Conservation (phyloP, 2,113 vertebrate species). For the Cavia aperea region DNA sequence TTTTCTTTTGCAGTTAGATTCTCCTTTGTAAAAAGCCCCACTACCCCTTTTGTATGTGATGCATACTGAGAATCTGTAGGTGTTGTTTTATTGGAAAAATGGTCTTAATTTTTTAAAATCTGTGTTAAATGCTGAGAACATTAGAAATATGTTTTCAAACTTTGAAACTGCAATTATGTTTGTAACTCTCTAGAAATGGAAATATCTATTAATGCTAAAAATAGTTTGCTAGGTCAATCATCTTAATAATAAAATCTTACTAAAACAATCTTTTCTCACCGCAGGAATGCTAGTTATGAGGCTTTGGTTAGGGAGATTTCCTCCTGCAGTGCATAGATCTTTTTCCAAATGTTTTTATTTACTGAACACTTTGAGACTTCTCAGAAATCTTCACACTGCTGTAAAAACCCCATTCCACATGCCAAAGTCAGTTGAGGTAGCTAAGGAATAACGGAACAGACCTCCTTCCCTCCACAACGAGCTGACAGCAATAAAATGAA, state of each 20-base stretch:
- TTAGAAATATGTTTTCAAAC: slow-evolving; percentile 42
- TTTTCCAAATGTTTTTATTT: slow-evolving; percentile 64
- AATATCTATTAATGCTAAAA: slow-evolving; percentile 68
- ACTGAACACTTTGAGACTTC: slow-evolving; percentile 53
- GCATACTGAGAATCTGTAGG: slow-evolving; percentile 5
- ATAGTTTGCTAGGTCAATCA: slow-evolving; percentile 63
- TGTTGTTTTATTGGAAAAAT: slow-evolving; percentile 42
- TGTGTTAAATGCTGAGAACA: slow-evolving; percentile 20
- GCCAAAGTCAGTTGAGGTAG: slow-evolving; percentile 21
- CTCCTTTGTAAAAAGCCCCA: slow-evolving; percentile 24
- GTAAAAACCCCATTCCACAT: slow-evolving; percentile 14
- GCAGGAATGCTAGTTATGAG: slow-evolving; percentile 70
- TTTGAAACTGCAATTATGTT: slow-evolving; percentile 47
- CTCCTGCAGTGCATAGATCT: slow-evolving; percentile 60
- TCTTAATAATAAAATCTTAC: slow-evolving; percentile 75
- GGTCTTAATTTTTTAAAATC: slow-evolving; percentile 29
- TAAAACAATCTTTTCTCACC: slow-evolving; percentile 73
- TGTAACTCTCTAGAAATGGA: slow-evolving; percentile 59
- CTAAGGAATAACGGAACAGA: background rate
- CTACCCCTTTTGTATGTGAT: background rate
- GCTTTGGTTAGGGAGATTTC: slow-evolving; percentile 63
- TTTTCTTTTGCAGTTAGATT: background rate
- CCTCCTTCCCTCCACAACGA: background rate
- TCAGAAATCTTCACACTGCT: slow-evolving; percentile 24
- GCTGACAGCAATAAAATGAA: background rate